Evolutionary conservation across 2,888 invertebrate genomes (phyloP).

Genomic region (Drosophila suboccidentalis): DNA sequence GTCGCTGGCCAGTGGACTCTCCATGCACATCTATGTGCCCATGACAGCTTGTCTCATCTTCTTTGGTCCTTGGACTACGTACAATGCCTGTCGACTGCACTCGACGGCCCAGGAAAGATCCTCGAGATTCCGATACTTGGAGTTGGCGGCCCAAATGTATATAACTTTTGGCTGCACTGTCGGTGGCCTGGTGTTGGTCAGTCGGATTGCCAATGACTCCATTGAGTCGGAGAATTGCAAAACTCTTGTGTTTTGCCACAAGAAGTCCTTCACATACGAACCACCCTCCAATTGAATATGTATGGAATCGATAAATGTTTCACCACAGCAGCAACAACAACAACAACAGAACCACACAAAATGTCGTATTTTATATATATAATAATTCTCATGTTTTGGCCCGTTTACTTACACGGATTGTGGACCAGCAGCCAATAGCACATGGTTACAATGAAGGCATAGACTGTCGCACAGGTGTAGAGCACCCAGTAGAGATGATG

Average conservation of each 20-base stretch:
- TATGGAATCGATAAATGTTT: background rate
- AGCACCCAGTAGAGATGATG: constrained; percentile 85
- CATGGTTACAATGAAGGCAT: constrained; percentile 85
- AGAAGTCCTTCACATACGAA: background rate
- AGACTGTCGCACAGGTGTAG: constrained; percentile 85
- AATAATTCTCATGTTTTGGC: background rate
- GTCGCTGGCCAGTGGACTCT: constrained; percentile 33
- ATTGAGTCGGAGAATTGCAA: constrained; percentile 44
- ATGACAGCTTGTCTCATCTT: constrained; percentile 43
- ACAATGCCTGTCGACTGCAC: constrained; percentile 53
- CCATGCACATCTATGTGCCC: constrained; percentile 58
- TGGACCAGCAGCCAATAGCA: constrained; percentile 88
- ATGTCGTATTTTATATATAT: constrained; percentile 1
- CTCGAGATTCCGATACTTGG: constrained; percentile 31
- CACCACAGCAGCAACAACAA: background rate
- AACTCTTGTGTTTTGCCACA: constrained; percentile 26
- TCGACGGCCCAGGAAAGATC: background rate
- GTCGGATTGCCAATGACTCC: constrained; percentile 6
- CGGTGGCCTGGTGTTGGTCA: constrained; percentile 25
- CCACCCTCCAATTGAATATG: background rate
- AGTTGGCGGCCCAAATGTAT: constrained; percentile 52
- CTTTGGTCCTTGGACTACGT: constrained; percentile 71
- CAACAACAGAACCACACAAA: background rate
- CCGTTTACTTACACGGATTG: constrained; percentile 87
- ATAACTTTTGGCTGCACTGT: constrained; percentile 57